Conservation (phyloP, 2,113 vertebrate species). For the Alaudala cheleensis region DNA sequence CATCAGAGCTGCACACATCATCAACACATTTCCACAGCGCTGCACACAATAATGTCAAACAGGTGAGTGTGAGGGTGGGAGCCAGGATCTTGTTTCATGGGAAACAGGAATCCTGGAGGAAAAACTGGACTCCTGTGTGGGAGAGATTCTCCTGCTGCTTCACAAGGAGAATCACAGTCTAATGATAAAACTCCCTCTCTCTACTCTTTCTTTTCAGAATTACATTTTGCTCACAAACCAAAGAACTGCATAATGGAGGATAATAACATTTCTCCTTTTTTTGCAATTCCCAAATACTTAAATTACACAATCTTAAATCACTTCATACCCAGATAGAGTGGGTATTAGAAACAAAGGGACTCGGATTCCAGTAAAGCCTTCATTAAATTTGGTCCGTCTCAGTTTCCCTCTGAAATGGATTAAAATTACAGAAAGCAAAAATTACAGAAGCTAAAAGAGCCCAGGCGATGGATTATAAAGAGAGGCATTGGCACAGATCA, state of each 20-base stretch:
- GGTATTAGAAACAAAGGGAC: neutral
- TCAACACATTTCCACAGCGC: neutral
- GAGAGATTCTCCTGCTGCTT: neutral
- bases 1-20: neutral
- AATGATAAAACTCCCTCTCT: neutral
- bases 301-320: neutral
- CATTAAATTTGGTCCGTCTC: neutral
- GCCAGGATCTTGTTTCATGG: neutral
- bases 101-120: neutral
- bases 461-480: neutral
- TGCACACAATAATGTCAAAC: neutral
- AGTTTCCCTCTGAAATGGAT: neutral
- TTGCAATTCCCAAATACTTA: neutral
- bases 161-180: neutral
- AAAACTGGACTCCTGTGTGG: neutral
- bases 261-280: neutral
- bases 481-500: neutral
- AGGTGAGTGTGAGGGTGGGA: neutral
- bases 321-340: neutral
- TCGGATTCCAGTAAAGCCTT: neutral
- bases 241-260: neutral
- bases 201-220: neutral
- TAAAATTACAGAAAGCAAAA: neutral
- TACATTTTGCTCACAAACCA: neutral
- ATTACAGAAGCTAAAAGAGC: neutral